phyloP scores from a whole-genome alignment of 2,888 invertebrate genomes.

The Tiliacea citrago region DNA sequence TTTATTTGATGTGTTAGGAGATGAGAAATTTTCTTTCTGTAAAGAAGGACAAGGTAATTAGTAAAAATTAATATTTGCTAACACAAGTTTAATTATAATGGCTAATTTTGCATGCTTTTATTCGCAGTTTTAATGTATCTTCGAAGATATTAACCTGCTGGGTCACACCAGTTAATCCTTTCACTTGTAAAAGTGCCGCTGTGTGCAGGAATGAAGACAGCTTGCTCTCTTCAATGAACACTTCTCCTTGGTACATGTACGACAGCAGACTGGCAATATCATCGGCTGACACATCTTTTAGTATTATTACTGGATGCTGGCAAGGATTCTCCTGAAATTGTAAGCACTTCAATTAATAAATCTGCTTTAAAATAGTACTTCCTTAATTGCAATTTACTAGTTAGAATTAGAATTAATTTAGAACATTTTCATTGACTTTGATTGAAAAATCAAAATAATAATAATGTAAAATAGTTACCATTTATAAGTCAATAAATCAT shows the following conservation, averaged over 20 bases:
- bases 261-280: slow-evolving; percentile 92
- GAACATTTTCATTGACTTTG: not conserved
- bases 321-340: slow-evolving; percentile 92
- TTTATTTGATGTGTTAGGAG: slow-evolving; percentile 85
- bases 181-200: slow-evolving; percentile 92
- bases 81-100: not conserved
- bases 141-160: slow-evolving; percentile 79
- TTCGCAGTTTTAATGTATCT: not conserved
- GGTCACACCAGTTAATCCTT: slow-evolving; percentile 91
- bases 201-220: slow-evolving; percentile 92
- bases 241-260: slow-evolving; percentile 94
- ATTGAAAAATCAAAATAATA: not conserved
- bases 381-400: not conserved
- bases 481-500: not conserved
- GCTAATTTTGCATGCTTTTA: not conserved
- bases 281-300: slow-evolving; percentile 92
- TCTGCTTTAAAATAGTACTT: not conserved
- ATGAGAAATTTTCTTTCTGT: slow-evolving; percentile 85
- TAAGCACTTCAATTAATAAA: not conserved
- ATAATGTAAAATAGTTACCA: not conserved
- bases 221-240: slow-evolving; percentile 92
- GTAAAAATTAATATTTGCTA: not conserved
- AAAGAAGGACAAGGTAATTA: slow-evolving; percentile 54
- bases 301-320: slow-evolving; percentile 93
- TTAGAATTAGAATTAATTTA: not conserved